These are phyloP conservation scores for Hypotaenidia okinawae DNA, from an alignment of 2,797 vertebrate species.

Conservation along the genomic window DNA sequence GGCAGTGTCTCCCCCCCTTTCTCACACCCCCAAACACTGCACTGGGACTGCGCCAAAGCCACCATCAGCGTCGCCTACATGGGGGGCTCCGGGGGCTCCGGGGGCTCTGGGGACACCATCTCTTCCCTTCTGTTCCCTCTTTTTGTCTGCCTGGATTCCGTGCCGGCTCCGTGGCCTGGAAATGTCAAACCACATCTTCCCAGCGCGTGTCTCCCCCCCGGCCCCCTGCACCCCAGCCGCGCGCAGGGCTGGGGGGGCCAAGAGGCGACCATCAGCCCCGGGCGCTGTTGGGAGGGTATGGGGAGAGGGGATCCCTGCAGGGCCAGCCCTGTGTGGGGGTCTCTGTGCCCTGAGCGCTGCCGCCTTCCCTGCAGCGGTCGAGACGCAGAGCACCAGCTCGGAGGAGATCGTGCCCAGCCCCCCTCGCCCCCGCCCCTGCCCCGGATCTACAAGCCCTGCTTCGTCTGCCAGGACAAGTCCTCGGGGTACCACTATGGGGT, in stretches of 20 bases:
- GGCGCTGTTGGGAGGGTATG: neutral
- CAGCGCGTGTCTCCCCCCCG: neutral
- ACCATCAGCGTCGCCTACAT: rapidly evolving
- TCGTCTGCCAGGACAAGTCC: conserved; percentile 90
- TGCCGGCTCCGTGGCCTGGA: conserved; percentile 45
- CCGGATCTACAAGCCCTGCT: conserved; percentile 90
- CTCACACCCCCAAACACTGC: too few relatives aligned
- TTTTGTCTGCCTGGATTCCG: conserved; percentile 28
- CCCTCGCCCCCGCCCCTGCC: conserved; percentile 85
- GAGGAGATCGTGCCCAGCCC: conserved; percentile 90
- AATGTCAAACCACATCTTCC: conserved; percentile 27
- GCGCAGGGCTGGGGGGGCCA: neutral
- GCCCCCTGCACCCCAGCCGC: neutral
- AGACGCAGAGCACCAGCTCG: conserved; percentile 89
- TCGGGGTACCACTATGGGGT: conserved; percentile 91
- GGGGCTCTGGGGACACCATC: too few relatives aligned
- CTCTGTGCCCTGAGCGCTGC: neutral
- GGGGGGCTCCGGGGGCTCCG: neutral
- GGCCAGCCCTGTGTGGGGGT: neutral
- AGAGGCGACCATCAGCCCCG: too few relatives aligned
- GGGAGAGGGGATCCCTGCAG: neutral
- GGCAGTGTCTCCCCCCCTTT: neutral
- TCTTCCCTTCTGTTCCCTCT: neutral
- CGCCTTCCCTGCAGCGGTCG: conserved; percentile 78
- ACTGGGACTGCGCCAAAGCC: neutral